phyloP scores from a whole-genome alignment of 2,113 vertebrate genomes.

The Agelaius tricolor region DNA sequence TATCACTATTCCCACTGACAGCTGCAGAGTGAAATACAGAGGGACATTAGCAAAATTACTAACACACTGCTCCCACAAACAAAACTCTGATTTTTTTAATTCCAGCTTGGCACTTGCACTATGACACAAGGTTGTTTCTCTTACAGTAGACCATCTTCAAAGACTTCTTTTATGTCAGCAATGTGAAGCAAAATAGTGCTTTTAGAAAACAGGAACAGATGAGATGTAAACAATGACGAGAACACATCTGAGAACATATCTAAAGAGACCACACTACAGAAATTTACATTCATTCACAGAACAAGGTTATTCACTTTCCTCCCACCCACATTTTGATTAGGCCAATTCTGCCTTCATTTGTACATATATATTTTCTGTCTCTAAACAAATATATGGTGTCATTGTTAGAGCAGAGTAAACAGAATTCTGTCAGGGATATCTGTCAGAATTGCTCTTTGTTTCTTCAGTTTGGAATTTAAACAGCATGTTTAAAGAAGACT shows the following conservation, averaged over 20 bases:
- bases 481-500: background rate
- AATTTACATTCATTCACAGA: background rate
- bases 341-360: background rate
- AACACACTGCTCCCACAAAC: background rate
- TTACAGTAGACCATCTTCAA: background rate
- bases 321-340: background rate
- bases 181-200: background rate
- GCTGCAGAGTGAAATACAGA: background rate
- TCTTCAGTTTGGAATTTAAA: background rate
- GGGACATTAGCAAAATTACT: background rate
- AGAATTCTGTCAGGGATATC: background rate
- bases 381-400: background rate
- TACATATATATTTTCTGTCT: background rate
- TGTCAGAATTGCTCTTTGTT: background rate
- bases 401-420: conserved; percentile 11
- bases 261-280: background rate
- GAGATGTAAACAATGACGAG: conserved; percentile 4
- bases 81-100: background rate
- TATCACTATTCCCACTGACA: background rate
- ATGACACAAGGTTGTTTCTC: background rate
- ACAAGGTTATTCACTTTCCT: background rate
- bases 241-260: background rate
- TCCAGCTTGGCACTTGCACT: background rate
- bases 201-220: conserved; percentile 41
- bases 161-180: background rate